Percentiles rank a stretch among this genome's conserved stretches.
Evolutionary conservation across 2,888 invertebrate species (phyloP).

Genomic region (Tetanocera ferruginea): DNA sequence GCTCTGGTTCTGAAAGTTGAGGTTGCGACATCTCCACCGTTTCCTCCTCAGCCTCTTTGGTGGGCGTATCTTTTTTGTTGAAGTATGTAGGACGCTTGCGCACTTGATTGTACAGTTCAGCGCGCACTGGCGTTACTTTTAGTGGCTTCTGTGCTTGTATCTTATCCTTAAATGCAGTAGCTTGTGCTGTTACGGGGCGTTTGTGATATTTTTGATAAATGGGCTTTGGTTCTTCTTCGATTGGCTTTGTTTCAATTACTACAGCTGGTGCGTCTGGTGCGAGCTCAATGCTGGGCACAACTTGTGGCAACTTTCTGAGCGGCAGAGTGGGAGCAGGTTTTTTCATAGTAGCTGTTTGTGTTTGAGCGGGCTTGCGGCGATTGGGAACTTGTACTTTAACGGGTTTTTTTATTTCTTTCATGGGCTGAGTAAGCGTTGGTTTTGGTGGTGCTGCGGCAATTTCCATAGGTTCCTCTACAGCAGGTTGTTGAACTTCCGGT

Average conservation of each 20-base stretch:
- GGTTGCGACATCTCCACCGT: constrained; percentile 29
- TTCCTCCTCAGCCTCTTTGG: constrained; percentile 45
- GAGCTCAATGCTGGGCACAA: background rate
- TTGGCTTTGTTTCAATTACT: constrained; percentile 42
- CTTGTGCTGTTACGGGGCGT: constrained; percentile 47
- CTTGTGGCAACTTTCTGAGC: constrained; percentile 62
- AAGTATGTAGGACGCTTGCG: constrained; percentile 62
- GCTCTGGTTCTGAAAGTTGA: constrained; percentile 54
- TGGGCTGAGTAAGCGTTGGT: constrained; percentile 43
- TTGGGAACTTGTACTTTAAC: constrained; percentile 53
- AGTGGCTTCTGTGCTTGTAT: constrained; percentile 52
- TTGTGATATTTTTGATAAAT: constrained; percentile 48
- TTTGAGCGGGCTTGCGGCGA: constrained; percentile 57
- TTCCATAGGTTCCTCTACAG: background rate
- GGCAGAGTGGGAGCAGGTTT: constrained; percentile 54
- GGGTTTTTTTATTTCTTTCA: constrained; percentile 36
- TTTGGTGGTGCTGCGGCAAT: constrained; percentile 26
- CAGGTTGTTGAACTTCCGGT: constrained; percentile 9
- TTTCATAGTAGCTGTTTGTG: constrained; percentile 50
- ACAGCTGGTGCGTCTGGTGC: constrained; percentile 39
- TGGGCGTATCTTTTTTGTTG: constrained; percentile 51
- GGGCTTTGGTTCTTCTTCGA: constrained; percentile 12
- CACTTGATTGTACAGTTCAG: constrained; percentile 60
- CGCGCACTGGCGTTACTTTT: constrained; percentile 50
- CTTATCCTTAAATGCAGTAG: constrained; percentile 53